Percentiles rank a stretch among this genome's conserved stretches.
phyloP scores from a whole-genome alignment of 2,797 vertebrate species.

The Periophthalmus magnuspinnatus region DNA sequence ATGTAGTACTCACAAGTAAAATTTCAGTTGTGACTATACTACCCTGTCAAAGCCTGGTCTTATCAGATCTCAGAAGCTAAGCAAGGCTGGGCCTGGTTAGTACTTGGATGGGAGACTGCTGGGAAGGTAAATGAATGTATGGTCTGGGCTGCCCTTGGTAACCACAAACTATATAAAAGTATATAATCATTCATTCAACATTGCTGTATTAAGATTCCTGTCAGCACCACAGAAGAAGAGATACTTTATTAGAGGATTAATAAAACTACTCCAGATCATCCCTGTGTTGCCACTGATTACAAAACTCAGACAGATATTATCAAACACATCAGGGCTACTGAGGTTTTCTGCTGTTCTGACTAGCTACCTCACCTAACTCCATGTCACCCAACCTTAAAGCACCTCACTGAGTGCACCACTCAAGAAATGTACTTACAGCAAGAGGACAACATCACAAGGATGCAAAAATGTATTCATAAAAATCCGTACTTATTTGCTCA shows the following conservation, averaged over 20 bases:
- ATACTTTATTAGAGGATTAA: slow-evolving; percentile 16
- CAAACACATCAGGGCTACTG: slow-evolving; percentile 4
- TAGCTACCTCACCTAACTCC: slow-evolving; percentile 1
- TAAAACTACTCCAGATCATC: slow-evolving; percentile 6
- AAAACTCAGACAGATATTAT: slow-evolving; percentile 16
- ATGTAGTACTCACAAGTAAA: not conserved
- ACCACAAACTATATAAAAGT: not conserved
- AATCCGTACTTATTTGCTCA: not conserved
- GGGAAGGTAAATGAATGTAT: not conserved
- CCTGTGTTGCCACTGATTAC: not conserved
- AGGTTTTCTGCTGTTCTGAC: not conserved
- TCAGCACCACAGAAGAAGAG: slow-evolving; percentile 3
- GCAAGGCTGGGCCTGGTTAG: too few species aligned
- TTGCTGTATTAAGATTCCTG: not conserved
- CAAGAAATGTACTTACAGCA: not conserved
- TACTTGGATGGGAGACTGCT: too few species aligned
- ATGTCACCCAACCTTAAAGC: not conserved
- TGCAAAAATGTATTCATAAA: not conserved
- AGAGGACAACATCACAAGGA: not conserved
- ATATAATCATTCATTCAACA: not conserved
- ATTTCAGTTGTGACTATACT: too few species aligned
- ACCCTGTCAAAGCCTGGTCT: too few species aligned
- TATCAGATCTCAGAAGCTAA: too few species aligned
- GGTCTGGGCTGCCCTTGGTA: not conserved
- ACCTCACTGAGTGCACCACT: not conserved